Evolutionary conservation across 2,797 vertebrate species (phyloP), one percentile per base, ranked within the genome.

Genomic region (Acipenser oxyrinchus): DNA sequence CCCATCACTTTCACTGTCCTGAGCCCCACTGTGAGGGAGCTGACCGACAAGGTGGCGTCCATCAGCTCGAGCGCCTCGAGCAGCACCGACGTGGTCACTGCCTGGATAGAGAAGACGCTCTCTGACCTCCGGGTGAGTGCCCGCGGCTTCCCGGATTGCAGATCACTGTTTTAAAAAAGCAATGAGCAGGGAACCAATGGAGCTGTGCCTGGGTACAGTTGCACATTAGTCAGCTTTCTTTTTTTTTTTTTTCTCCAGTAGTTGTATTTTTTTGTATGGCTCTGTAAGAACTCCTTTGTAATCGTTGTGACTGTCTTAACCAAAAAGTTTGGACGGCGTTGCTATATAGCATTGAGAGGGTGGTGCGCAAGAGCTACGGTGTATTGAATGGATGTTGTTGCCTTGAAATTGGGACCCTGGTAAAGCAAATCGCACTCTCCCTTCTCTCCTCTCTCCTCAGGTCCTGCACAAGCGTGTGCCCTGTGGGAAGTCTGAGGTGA

Each of bases 1-100:
- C 97, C 97, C 1, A 90, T 99, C 77, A 93, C 87, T 0, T 98
- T 99, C 83, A 86, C 88, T 0, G 84, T 99, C 4, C 82, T 95
- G 61, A 87, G 87, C 67, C 83, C 92, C 23, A 93, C 91, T 10
- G 79, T 96, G 65, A 89, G 89, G 70, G 91, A 94, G 73, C 86
- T 99, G 12, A 84, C 88, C 60, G 66, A 74, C 12, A 94, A 93
- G 85, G 90, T 88, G 10, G 70, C 75, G 0, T 75, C 86, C 51
- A 64, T 83, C 60, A 85, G 87, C 60, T 81, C 86, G 53, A 76
- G 81, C 8, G 76, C 76, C 49, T 65, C 71, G 15, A 64, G 80
- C 73, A 78, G 84, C 63, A 84, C 92, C 71, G 85, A 88, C 65
- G 83, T 86, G 50, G 76, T 98, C 74, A 81, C 89, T 2, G 83